phyloP scores from a whole-genome alignment of 2,113 vertebrate genomes.

The Oxyura jamaicensis region DNA sequence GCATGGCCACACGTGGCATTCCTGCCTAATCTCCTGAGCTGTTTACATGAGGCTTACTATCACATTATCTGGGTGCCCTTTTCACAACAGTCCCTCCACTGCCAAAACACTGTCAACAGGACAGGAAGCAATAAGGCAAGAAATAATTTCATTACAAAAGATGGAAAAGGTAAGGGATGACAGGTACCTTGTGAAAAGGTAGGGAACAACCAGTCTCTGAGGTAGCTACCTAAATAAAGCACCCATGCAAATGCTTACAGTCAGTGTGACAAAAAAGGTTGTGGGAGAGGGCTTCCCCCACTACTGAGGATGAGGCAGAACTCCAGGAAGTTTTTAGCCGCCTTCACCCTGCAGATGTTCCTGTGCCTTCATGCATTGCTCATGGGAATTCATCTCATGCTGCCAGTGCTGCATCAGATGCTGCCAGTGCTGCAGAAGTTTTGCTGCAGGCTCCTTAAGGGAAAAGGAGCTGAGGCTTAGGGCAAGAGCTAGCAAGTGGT shows the following conservation, averaged over 20 bases:
- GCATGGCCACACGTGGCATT: neutral
- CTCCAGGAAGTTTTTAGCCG: neutral
- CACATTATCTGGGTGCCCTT: neutral
- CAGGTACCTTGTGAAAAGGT: neutral
- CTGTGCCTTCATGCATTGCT: neutral
- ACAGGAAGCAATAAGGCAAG: neutral
- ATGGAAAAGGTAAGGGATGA: neutral
- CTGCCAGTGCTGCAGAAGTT: neutral
- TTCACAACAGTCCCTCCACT: neutral
- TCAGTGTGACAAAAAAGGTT: neutral
- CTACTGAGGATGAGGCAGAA: neutral
- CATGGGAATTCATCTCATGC: neutral
- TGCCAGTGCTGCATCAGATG: neutral
- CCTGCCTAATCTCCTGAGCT: neutral
- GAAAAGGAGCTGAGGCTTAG: neutral
- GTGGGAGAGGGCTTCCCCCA: neutral
- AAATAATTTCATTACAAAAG: neutral
- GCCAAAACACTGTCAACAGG: neutral
- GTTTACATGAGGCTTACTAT: neutral
- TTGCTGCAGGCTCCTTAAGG: neutral
- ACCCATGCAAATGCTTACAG: neutral
- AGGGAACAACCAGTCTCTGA: neutral
- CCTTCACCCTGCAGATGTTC: neutral
- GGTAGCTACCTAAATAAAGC: neutral
- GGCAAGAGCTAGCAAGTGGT: neutral